Conservation (phyloP, 2,797 vertebrate genomes). For the Numenius phaeopus region DNA sequence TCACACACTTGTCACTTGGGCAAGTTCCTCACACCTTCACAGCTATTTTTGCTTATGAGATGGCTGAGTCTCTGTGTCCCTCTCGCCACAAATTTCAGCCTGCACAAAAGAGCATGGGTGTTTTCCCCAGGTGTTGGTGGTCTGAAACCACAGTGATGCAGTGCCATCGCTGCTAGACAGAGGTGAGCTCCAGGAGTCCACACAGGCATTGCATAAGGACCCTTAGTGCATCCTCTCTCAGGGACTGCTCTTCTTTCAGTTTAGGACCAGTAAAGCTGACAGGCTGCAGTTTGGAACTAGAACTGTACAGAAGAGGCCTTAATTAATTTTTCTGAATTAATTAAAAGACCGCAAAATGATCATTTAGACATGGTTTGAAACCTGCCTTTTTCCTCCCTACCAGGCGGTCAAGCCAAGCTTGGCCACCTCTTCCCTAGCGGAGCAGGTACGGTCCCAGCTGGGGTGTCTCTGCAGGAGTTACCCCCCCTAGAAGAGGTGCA, state of each 20-base stretch:
- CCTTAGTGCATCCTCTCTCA: rapidly evolving
- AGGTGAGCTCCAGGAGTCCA: background rate
- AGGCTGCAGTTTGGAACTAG: constrained; percentile 2
- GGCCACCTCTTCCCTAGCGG: background rate
- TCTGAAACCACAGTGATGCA: background rate
- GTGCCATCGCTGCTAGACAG: background rate
- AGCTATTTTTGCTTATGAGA: background rate
- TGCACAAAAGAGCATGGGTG: background rate
- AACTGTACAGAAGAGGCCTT: constrained; percentile 6
- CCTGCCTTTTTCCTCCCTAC: background rate
- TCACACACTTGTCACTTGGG: background rate
- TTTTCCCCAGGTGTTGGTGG: background rate
- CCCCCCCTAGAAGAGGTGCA: background rate
- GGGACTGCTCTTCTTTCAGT: background rate
- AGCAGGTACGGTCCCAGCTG: background rate
- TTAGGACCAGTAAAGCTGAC: background rate
- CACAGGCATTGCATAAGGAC: background rate
- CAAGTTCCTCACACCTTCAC: background rate
- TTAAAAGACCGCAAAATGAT: constrained; percentile 26
- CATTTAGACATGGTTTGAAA: background rate
- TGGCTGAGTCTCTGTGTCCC: background rate
- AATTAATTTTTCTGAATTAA: constrained; percentile 63
- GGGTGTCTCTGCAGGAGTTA: background rate
- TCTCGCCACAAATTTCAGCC: background rate
- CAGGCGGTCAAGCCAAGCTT: background rate